These are phyloP conservation scores for Lithophane ornitopus DNA, from an alignment of 2,888 invertebrate genomes.

Conservation along the genomic window DNA sequence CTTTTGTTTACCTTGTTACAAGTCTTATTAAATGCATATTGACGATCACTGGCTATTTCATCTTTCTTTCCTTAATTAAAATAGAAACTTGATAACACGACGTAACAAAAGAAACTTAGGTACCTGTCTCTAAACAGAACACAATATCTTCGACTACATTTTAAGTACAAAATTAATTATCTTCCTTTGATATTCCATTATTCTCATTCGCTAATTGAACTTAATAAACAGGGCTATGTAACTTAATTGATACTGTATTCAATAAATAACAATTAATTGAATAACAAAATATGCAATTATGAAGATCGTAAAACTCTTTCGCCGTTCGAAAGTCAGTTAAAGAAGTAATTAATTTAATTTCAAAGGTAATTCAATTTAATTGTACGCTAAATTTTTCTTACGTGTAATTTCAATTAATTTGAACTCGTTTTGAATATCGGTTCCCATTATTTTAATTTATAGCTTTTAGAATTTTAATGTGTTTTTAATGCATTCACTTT, in stretches of 20 bases:
- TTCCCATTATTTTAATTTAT: conserved; percentile 46
- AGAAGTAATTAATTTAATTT: conserved; percentile 51
- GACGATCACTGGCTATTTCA: neutral
- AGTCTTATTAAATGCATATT: neutral
- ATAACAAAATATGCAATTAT: conserved; percentile 61
- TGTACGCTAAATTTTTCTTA: conserved; percentile 43
- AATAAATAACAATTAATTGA: conserved; percentile 61
- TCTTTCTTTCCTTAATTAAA: neutral
- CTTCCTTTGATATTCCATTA: conserved; percentile 58
- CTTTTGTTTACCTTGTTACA: neutral
- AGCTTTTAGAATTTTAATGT: conserved; percentile 16
- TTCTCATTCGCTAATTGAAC: conserved; percentile 57
- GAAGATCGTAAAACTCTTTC: conserved; percentile 35
- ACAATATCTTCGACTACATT: conserved; percentile 13
- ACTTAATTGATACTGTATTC: conserved; percentile 61
- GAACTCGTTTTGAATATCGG: conserved; percentile 15
- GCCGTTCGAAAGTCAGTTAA: conserved; percentile 39
- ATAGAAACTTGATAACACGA: conserved; percentile 5
- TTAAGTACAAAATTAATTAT: conserved; percentile 47
- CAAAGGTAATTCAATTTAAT: conserved; percentile 52
- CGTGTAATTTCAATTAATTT: conserved; percentile 49
- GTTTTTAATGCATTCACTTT: conserved; percentile 27
- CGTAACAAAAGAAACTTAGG: conserved; percentile 17
- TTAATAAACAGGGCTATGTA: conserved; percentile 59
- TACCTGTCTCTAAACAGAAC: neutral